phyloP scores from a whole-genome alignment of 1,140 invertebrate genomes.

The Zaprionus camerounensis region DNA sequence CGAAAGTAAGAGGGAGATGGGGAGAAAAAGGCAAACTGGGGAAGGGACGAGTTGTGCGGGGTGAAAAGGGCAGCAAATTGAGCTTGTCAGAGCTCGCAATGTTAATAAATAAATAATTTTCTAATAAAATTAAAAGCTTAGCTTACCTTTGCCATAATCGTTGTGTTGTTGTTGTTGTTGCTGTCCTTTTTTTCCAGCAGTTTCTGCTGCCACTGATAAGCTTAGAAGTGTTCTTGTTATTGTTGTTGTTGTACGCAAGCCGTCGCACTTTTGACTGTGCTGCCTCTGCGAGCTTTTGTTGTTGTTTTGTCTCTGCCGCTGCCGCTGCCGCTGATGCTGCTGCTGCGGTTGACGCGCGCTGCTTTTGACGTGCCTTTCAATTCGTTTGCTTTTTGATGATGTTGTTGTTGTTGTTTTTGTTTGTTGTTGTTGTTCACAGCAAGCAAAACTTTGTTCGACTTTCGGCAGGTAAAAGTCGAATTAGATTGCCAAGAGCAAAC shows the following conservation, averaged over 20 bases:
- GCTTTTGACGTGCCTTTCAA: slow-evolving; percentile 32
- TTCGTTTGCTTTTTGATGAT: slow-evolving; percentile 26
- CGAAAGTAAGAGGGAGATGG: background rate
- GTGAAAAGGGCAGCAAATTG: slow-evolving; percentile 16
- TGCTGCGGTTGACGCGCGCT: slow-evolving; percentile 30
- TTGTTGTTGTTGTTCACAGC: slow-evolving; percentile 16
- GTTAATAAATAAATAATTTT: slow-evolving; percentile 78
- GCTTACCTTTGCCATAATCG: slow-evolving; percentile 72
- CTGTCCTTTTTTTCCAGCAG: background rate
- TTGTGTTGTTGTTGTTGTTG: slow-evolving; percentile 8
- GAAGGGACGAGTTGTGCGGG: background rate
- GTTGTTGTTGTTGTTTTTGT: slow-evolving; percentile 16
- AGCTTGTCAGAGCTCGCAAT: slow-evolving; percentile 18
- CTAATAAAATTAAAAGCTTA: slow-evolving; percentile 73
- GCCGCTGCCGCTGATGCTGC: slow-evolving; percentile 1
- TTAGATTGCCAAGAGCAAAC: slow-evolving; percentile 22
- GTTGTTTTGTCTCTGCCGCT: slow-evolving; percentile 19
- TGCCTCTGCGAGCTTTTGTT: slow-evolving; percentile 27
- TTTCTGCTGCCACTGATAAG: slow-evolving; percentile 30
- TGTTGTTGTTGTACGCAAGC: slow-evolving; percentile 32
- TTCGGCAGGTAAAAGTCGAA: slow-evolving; percentile 20
- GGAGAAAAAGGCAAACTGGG: background rate
- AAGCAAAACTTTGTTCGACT: slow-evolving; percentile 23
- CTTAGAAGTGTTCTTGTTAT: slow-evolving; percentile 18
- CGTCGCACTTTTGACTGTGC: slow-evolving; percentile 44